Base-by-base conservation (phyloP, 1,140 invertebrate species). In the Sitobion miscanthi region DNA sequence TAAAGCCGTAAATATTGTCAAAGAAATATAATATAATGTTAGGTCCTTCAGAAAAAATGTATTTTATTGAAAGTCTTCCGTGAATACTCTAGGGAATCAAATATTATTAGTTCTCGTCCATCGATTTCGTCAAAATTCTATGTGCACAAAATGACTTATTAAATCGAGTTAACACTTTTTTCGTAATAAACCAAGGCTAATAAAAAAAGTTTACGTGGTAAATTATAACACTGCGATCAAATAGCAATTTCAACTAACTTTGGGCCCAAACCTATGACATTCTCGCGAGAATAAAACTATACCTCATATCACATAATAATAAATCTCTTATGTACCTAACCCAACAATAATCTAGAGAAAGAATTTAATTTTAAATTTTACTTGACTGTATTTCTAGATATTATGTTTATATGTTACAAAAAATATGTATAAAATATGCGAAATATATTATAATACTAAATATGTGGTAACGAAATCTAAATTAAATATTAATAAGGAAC, bases 121-220 rank as follows among this genome's bases (percentile, higher is more conserved):
- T 85, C 38, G 38, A 85, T 85, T 85, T 85, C 9, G 3, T 42
- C 38, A 85, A 42, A 85, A 42, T 30, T 23, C 9, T 42, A 14
- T 85, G 35, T 45, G 42, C 38, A 45, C 38, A 86, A 42, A 86
- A 42, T 42, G 38, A 45, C 38, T 25, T 86, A 42, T 45, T 11
- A 45, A 42, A 86, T 25, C 9, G 83, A 86, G 83, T 86, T 86
- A 86, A 86, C 83, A 45, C 38, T 86, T 86, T 86, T 45, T 86
- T 14, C 23, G 38, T 42, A 86, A 86, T 86, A 42, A 42, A 25
- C 23, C 23, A 42, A 85, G 83, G 83, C 38, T 85, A 85, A 85
- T 85, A 86, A 86, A 86, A 86, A 86, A 86, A 86, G 38, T 86
- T 86, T 86, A 25, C 23, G 1, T 25, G 23, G 83, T 86, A 38